Evolutionary conservation across 2,888 invertebrate genomes (phyloP), one percentile per base, ranked within the genome.

Genomic region (Xanthostigma xanthostigma): DNA sequence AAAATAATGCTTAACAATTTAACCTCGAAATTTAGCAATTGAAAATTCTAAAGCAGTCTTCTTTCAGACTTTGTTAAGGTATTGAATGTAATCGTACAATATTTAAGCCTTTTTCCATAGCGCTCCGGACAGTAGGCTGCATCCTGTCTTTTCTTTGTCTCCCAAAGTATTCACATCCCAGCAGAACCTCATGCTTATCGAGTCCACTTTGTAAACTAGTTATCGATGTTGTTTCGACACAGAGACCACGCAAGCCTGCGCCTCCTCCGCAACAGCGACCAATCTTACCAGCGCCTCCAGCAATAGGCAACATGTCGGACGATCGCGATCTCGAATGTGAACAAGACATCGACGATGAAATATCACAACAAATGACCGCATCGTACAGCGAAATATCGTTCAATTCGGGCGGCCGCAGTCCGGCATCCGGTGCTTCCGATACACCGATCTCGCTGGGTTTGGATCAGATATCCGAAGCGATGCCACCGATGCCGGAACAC

Each of bases 351-450:
- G 76, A 69, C 17, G 76, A 78, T 51, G 76, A 76, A 57, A 71
- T 75, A 55, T 73, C 76, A 14, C 72, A 75, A 47, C 74, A 79
- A 60, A 84, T 84, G 84, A 84, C 84, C 13, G 83, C 82, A 11
- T 84, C 84, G 0, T 84, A 85, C 59, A 84, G 83, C 53, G 84
- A 84, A 65, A 85, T 84, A 63, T 83, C 83, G 2, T 80, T 82
- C 56, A 79, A 81, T 62, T 80, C 82, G 0, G 81, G 78, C 0
- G 81, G 78, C 53, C 64, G 69, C 8, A 73, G 73, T 44, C 72
- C 72, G 9, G 67, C 65, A 47, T 60, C 65, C 58, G 57, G 56
- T 56, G 27, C 27, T 27, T 51, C 70, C 60, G 50, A 64, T 58
- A 52, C 57, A 58, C 45, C 61, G 53, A 51, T 66, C 57, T 51